These are phyloP conservation scores for Tenthredo livida DNA, from an alignment of 2,888 invertebrate genomes.

Conservation along the genomic window DNA sequence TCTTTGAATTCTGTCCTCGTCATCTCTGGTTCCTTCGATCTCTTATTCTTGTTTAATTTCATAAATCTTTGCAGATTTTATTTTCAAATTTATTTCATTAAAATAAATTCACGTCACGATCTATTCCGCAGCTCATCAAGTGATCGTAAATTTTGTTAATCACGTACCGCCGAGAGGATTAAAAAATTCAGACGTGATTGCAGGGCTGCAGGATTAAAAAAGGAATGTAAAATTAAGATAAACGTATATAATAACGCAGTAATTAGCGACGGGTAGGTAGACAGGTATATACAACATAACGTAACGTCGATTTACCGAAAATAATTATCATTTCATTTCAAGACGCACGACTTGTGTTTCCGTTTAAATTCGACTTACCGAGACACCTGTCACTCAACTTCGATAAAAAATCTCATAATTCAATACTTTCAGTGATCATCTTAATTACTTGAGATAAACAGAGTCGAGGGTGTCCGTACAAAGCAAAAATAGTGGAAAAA, in stretches of 20 bases:
- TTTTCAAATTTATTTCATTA: not conserved
- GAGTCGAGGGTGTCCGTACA: not conserved
- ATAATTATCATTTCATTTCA: slow-evolving; percentile 12
- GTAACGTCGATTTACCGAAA: not conserved
- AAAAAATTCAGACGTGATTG: not conserved
- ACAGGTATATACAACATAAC: not conserved
- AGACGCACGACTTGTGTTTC: not conserved
- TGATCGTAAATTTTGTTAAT: not conserved
- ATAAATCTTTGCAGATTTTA: not conserved
- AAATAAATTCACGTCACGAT: slow-evolving; percentile 18
- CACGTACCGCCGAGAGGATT: not conserved
- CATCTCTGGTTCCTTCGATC: not conserved
- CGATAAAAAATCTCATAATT: not conserved
- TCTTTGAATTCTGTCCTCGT: not conserved
- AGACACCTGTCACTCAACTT: slow-evolving; percentile 11
- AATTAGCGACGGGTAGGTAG: not conserved
- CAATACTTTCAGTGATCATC: not conserved
- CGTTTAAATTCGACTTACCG: not conserved
- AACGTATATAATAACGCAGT: slow-evolving; percentile 7
- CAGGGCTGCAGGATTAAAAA: not conserved
- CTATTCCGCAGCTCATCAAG: not conserved
- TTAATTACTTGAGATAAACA: not conserved
- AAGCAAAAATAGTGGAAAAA: not conserved
- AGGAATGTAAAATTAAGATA: not conserved
- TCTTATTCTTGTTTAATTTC: not conserved